Base-by-base conservation (phyloP, 2,888 invertebrate genomes). In the Branchipolynoe longqiensis region DNA sequence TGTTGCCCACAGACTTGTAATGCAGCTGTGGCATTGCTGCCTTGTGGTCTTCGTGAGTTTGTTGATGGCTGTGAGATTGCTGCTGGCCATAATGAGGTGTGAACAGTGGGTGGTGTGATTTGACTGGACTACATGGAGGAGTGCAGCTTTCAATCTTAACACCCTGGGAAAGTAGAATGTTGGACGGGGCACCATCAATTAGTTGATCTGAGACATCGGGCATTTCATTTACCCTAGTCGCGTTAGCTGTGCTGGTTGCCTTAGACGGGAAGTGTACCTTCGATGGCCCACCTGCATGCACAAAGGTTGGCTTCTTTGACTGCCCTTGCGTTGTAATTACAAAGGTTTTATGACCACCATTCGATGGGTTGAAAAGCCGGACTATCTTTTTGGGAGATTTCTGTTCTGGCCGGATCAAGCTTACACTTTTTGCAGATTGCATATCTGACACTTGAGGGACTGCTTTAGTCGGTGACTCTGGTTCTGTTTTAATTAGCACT, bases 291-390 rank as follows among this genome's bases (percentile, higher is more conserved):
- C 18, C 18, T 8, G 48, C 18, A 18, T 62, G 62, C 31, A 69
- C 38, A 33, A 69, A 69, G 3, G 33, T 69, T 38, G 33, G 38
- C 25, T 69, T 69, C 1, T 33, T 69, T 12, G 69, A 36, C 33
- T 69, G 69, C 33, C 69, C 69, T 8, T 69, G 33, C 22, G 69
- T 38, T 36, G 69, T 69, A 36, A 69, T 69, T 4, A 69, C 33
- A 69, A 69, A 69, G 2, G 69, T 69, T 69, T 69, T 69, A n/a
- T 69, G 69, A 18, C 69, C 38, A 14, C 69, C 69, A 38, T 33
- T 38, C 38, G 69, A 69, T 4, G 69, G 69, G 36, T 69, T 69
- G 38, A 36, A 38, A 33, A 69, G 69, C 1, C 69, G 33, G 1
- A 69, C 69, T 22, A 69, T 69, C 36, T 69, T 69, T 69, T 69